Evolutionary conservation across 1,140 invertebrate species (phyloP).

Genomic region (Microplitis mediator): DNA sequence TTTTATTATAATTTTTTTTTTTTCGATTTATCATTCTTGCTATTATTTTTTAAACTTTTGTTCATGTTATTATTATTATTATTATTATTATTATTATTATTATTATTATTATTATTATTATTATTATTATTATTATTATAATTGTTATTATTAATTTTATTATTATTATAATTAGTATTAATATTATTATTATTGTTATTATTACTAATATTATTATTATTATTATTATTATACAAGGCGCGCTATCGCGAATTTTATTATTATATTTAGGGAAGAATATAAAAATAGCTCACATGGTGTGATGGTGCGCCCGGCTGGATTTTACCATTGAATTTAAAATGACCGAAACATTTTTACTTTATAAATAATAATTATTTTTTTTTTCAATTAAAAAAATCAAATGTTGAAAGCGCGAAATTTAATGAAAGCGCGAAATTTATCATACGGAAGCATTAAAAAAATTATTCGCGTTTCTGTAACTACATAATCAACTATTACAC

Average conservation of each 20-base stretch:
- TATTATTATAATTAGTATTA: background rate
- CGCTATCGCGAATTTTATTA: conserved; percentile 40
- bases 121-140: conserved; percentile 1
- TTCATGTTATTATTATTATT: background rate
- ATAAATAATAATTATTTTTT: background rate
- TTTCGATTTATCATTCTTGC: background rate
- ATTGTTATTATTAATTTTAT: background rate
- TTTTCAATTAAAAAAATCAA: too few relatives aligned
- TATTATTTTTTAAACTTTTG: background rate
- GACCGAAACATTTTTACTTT: background rate
- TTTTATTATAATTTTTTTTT: conserved; percentile 9
- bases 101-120: background rate
- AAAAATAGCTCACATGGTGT: conserved; percentile 44
- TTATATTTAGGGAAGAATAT: conserved; percentile 27
- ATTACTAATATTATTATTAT: background rate
- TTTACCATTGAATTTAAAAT: background rate
- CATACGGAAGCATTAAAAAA: too few relatives aligned
- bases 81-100: background rate
- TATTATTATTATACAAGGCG: conserved; percentile 50
- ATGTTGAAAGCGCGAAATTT: too few relatives aligned
- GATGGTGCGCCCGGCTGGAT: conserved; percentile 25
- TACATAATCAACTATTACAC: too few relatives aligned
- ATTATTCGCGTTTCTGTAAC: too few relatives aligned
- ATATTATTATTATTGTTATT: background rate
- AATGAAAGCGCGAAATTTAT: too few relatives aligned